Evolutionary conservation across 2,888 invertebrate species (phyloP).

Genomic region (Synanthedon tipuliformis): DNA sequence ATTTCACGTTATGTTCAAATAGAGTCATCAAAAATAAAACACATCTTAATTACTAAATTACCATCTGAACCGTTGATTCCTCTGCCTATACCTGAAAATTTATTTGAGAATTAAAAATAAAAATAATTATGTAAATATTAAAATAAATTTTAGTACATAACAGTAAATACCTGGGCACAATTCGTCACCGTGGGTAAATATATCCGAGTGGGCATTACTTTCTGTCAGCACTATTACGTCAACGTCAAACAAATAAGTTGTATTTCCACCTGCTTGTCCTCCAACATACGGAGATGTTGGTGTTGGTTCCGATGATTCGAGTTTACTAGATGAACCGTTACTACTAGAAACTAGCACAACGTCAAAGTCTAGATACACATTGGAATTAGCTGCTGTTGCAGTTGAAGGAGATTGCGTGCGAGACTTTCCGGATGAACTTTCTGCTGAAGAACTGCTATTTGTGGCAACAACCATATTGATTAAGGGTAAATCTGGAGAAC

Average conservation of each 20-base stretch:
- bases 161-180: too few relatives aligned
- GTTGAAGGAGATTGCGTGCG: neutral
- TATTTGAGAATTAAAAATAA: too few relatives aligned
- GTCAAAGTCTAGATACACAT: neutral
- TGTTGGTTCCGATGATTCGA: neutral
- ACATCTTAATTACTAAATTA: too few relatives aligned
- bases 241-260: neutral
- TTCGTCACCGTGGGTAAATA: neutral
- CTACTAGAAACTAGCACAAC: neutral
- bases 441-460: neutral
- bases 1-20: neutral
- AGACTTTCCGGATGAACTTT: neutral
- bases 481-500: neutral
- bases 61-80: too few relatives aligned
- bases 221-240: neutral
- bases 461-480: neutral
- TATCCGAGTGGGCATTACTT: neutral
- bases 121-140: too few relatives aligned
- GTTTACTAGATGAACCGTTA: neutral
- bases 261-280: neutral
- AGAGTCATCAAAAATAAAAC: too few relatives aligned
- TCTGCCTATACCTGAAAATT: too few relatives aligned
- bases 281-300: neutral
- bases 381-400: neutral
- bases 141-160: too few relatives aligned